A percentile compares a stretch with the other conserved stretches of the same genome.
Conservation (phyloP, 2,113 vertebrate genomes). For the Tupaia tana region DNA sequence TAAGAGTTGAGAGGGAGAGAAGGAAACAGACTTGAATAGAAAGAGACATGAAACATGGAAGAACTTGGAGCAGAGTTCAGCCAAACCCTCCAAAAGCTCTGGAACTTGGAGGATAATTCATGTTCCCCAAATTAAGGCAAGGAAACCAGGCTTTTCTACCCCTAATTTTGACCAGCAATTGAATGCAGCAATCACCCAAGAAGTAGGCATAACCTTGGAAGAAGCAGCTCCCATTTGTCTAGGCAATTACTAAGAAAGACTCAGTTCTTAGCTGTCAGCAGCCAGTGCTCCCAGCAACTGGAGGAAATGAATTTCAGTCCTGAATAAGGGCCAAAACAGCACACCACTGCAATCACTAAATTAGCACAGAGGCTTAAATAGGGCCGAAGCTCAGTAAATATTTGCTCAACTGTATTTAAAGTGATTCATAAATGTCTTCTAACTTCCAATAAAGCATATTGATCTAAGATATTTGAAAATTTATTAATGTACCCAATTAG, state of each 20-base stretch:
- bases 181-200: background rate
- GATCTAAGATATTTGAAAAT: background rate
- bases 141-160: background rate
- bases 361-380: too few relatives aligned
- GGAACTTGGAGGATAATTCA: background rate
- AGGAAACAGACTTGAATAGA: too few relatives aligned
- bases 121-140: background rate
- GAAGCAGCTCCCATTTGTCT: background rate
- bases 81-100: background rate
- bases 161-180: background rate
- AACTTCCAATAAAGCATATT: background rate
- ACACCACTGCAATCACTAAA: accelerated
- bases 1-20: background rate
- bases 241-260: background rate
- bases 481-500: background rate
- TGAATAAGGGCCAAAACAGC: accelerated
- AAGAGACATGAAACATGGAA: background rate
- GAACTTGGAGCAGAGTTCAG: background rate
- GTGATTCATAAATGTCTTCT: background rate
- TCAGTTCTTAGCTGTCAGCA: background rate
- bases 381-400: background rate
- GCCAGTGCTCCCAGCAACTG: accelerated
- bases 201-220: background rate
- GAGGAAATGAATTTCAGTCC: background rate
- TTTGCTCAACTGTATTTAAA: background rate